These are phyloP conservation scores for Andrena hattorfiana DNA, from an alignment of 2,888 invertebrate species.

Conservation along the genomic window DNA sequence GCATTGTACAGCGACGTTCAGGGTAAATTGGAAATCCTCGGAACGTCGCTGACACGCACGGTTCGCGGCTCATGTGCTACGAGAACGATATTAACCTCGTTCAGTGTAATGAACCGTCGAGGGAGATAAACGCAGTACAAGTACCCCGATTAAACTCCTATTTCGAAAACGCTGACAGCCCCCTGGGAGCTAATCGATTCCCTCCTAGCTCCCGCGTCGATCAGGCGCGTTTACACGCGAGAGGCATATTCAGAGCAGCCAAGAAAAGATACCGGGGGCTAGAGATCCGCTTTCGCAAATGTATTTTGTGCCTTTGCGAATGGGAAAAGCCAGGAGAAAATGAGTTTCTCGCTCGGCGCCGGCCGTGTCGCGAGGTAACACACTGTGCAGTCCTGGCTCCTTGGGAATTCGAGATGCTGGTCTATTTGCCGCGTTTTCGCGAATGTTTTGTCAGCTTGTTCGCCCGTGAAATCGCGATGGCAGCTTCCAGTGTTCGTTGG, in stretches of 20 bases:
- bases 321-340: slow-evolving; percentile 9
- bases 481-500: not conserved
- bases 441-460: slow-evolving; percentile 36
- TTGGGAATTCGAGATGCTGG: slow-evolving; percentile 28
- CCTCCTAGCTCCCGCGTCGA: not conserved
- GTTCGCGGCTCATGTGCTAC: slow-evolving; percentile 62
- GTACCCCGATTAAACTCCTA: slow-evolving; percentile 69
- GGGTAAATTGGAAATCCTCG: slow-evolving; percentile 41
- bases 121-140: slow-evolving; percentile 70
- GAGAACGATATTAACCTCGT: slow-evolving; percentile 60
- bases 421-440: slow-evolving; percentile 12
- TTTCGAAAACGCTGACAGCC: slow-evolving; percentile 19
- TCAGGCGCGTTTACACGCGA: not conserved
- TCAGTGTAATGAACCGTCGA: slow-evolving; percentile 66
- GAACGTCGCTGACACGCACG: slow-evolving; percentile 54
- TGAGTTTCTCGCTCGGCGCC: slow-evolving; percentile 15
- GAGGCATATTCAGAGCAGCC: not conserved
- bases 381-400: slow-evolving; percentile 5
- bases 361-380: slow-evolving; percentile 1
- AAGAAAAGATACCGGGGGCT: not conserved
- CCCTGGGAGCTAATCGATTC: not conserved
- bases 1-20: not conserved
- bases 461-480: slow-evolving; percentile 21
- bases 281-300: not conserved
- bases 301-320: not conserved